A percentile compares a stretch with the other conserved stretches of the same genome.
These are phyloP conservation scores for Drosophila guanche DNA, from an alignment of 1,140 invertebrate species.

Conservation along the genomic window DNA sequence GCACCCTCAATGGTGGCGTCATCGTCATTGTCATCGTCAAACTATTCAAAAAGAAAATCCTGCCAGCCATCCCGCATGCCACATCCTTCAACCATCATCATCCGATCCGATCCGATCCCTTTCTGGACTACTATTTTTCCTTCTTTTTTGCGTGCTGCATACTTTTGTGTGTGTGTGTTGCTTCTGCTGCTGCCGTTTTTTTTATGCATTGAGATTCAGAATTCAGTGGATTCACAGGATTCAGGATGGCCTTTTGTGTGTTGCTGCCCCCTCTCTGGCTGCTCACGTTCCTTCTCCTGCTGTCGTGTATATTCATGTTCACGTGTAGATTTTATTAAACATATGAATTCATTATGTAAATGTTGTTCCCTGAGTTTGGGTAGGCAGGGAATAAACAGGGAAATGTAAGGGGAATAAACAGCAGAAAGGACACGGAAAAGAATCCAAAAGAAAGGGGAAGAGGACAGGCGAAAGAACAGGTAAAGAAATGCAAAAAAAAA, in stretches of 20 bases:
- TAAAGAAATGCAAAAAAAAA: constrained; percentile 25
- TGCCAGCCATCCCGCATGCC: constrained; percentile 9
- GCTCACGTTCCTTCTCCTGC: neutral
- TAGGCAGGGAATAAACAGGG: constrained; percentile 9
- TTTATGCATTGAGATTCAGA: neutral
- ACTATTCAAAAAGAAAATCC: constrained; percentile 54
- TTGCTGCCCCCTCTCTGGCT: neutral
- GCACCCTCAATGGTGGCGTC: constrained; percentile 10
- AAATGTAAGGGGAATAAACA: too few relatives aligned
- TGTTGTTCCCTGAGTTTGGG: constrained; percentile 27
- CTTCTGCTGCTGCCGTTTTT: constrained; percentile 4
- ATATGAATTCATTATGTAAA: constrained; percentile 83
- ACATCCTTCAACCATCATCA: neutral
- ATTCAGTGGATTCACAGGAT: constrained; percentile 25
- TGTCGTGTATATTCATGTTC: constrained; percentile 53
- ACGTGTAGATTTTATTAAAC: constrained; percentile 82
- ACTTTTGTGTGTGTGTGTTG: constrained; percentile 47
- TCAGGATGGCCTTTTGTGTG: constrained; percentile 51
- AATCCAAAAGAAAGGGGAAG: constrained; percentile 19
- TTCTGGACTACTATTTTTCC: constrained; percentile 6
- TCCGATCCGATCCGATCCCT: constrained; percentile 5
- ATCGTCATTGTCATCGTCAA: constrained; percentile 58
- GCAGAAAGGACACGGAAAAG: too few relatives aligned
- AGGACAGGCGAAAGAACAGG: constrained; percentile 12
- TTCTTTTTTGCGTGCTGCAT: constrained; percentile 41